These are phyloP conservation scores for Rosalia funebris DNA, from an alignment of 2,888 invertebrate genomes.

Conservation along the genomic window DNA sequence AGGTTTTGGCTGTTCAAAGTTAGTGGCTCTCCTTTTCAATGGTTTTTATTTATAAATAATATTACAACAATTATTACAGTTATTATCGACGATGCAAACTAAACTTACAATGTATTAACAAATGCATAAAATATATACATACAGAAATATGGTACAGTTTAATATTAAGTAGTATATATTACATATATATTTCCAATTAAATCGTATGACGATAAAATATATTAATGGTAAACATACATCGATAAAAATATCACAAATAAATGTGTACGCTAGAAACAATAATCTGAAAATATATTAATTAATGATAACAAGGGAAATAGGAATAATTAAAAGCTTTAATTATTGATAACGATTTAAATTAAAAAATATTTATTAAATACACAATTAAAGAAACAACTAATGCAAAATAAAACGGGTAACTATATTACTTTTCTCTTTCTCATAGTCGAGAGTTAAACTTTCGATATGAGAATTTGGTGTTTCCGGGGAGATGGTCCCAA, in stretches of 20 bases:
- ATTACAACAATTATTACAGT: conserved; percentile 34
- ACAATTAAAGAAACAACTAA: conserved; percentile 19
- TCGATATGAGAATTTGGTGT: conserved; percentile 49
- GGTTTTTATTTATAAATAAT: conserved; percentile 37
- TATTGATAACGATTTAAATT: conserved; percentile 21
- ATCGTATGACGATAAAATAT: conserved; percentile 40
- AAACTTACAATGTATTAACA: conserved; percentile 42
- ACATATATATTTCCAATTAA: conserved; percentile 36
- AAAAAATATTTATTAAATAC: conserved; percentile 16
- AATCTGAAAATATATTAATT: conserved; percentile 32
- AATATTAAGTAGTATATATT: conserved; percentile 32
- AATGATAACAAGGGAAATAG: conserved; percentile 20
- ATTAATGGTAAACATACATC: conserved; percentile 44
- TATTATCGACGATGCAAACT: conserved; percentile 43
- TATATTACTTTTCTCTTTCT: conserved; percentile 21
- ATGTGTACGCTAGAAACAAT: conserved; percentile 41
- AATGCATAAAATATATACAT: conserved; percentile 52
- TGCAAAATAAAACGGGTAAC: conserved; percentile 31
- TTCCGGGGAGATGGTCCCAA: conserved; percentile 43
- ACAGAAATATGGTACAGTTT: conserved; percentile 44
- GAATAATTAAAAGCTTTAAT: conserved; percentile 23
- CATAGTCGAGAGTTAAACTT: conserved; percentile 40
- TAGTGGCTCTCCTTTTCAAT: too few species aligned
- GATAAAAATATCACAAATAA: conserved; percentile 45
- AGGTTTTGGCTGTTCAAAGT: too few species aligned